Conservation (phyloP, 2,113 vertebrate species). For the Alexandromys fortis region DNA sequence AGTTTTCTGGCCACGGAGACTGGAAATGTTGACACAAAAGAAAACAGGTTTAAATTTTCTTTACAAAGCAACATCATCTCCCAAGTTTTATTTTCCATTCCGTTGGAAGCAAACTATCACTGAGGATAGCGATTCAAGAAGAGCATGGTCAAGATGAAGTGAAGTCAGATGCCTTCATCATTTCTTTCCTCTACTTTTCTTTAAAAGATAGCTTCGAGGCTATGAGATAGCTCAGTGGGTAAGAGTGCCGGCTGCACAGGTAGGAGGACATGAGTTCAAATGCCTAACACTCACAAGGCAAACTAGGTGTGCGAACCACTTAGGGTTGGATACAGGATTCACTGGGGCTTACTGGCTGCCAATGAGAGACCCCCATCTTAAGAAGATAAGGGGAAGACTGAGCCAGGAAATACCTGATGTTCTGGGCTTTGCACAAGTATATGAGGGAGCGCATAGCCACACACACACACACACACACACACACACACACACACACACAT, state of each 20-base stretch:
- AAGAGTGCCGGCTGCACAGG: background rate
- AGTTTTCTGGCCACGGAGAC: background rate
- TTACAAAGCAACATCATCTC: background rate
- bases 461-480: background rate
- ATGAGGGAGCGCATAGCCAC: background rate
- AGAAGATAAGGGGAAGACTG: too few relatives aligned
- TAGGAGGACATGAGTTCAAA: background rate
- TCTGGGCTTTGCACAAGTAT: too few relatives aligned
- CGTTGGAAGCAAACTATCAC: background rate
- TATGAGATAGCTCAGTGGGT: background rate
- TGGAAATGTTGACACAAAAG: background rate
- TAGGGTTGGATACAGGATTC: background rate
- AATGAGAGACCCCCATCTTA: background rate
- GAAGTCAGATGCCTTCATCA: rapidly evolving
- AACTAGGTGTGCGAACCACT: too few relatives aligned
- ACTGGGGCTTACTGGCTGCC: background rate
- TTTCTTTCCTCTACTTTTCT: background rate
- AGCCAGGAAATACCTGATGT: background rate
- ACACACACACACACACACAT: too few relatives aligned
- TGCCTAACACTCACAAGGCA: background rate
- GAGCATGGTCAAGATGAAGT: rapidly evolving
- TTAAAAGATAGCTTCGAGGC: background rate
- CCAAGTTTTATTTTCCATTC: background rate
- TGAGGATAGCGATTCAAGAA: rapidly evolving
- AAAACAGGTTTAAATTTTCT: background rate